phyloP scores from a whole-genome alignment of 2,888 invertebrate species.

The Bimastos eiseni region DNA sequence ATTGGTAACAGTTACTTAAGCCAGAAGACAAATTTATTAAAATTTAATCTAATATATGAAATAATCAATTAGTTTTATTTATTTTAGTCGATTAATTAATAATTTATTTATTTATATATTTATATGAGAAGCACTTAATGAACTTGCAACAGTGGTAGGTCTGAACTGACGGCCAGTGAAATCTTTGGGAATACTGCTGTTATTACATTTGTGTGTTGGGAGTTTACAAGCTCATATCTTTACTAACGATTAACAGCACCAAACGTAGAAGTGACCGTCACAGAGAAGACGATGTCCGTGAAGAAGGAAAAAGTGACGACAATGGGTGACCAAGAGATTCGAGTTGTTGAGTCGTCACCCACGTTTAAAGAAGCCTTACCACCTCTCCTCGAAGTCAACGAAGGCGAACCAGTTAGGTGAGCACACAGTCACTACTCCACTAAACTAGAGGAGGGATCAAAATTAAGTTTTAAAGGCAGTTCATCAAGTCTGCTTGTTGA shows the following conservation, averaged over 20 bases:
- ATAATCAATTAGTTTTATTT: too few relatives aligned
- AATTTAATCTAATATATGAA: too few relatives aligned
- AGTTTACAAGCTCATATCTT: background rate
- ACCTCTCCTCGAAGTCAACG: slow-evolving; percentile 50
- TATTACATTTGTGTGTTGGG: background rate
- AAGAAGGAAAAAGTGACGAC: slow-evolving; percentile 49
- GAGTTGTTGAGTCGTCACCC: slow-evolving; percentile 51
- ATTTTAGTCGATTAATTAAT: too few relatives aligned
- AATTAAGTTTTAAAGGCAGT: background rate
- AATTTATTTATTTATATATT: too few relatives aligned
- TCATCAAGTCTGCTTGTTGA: background rate
- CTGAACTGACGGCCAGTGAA: background rate
- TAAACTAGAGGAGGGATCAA: background rate
- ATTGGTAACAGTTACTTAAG: background rate
- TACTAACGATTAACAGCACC: slow-evolving; percentile 40
- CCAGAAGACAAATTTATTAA: too few relatives aligned
- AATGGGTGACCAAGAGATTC: slow-evolving; percentile 47
- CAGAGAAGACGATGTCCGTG: slow-evolving; percentile 48
- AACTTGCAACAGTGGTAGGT: background rate
- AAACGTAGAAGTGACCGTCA: slow-evolving; percentile 47
- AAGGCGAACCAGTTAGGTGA: slow-evolving; percentile 56
- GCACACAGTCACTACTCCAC: slow-evolving; percentile 20
- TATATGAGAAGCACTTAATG: background rate
- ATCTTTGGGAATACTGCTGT: background rate
- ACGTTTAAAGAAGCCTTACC: slow-evolving; percentile 70